These are phyloP conservation scores for Tangara arthus DNA, from an alignment of 2,797 vertebrate species.

Conservation along the genomic window DNA sequence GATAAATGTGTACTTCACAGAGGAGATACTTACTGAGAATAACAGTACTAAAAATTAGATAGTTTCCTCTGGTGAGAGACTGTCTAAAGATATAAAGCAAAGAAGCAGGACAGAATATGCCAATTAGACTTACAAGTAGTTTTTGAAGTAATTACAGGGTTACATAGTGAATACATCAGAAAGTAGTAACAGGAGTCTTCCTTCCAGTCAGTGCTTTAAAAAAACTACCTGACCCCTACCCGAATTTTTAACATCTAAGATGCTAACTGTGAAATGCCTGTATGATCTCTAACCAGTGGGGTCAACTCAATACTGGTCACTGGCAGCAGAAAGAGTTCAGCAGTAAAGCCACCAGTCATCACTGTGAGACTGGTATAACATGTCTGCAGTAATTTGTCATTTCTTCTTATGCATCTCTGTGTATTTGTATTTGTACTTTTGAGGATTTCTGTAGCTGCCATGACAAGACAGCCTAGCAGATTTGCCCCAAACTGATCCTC, in stretches of 20 bases:
- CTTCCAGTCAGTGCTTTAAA: not conserved
- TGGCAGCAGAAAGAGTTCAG: not conserved
- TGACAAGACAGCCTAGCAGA: not conserved
- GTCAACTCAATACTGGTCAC: not conserved
- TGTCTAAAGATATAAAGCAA: not conserved
- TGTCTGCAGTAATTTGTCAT: rapidly evolving
- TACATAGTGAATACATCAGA: not conserved
- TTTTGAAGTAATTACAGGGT: not conserved
- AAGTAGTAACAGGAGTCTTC: not conserved
- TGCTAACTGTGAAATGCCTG: not conserved
- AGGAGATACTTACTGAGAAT: not conserved
- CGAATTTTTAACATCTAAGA: not conserved
- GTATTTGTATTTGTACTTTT: not conserved
- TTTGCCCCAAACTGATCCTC: not conserved
- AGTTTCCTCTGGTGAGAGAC: not conserved
- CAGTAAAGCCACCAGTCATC: not conserved
- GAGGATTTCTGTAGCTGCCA: not conserved
- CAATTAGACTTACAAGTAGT: constrained; percentile 15
- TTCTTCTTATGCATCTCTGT: not conserved
- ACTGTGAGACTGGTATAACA: not conserved
- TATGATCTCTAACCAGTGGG: not conserved
- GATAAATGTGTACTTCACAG: not conserved
- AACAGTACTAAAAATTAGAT: not conserved
- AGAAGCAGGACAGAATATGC: not conserved
- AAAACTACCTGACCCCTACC: not conserved